Evolutionary conservation across 2,797 vertebrate genomes (phyloP).

Genomic region (Sebastes minor): DNA sequence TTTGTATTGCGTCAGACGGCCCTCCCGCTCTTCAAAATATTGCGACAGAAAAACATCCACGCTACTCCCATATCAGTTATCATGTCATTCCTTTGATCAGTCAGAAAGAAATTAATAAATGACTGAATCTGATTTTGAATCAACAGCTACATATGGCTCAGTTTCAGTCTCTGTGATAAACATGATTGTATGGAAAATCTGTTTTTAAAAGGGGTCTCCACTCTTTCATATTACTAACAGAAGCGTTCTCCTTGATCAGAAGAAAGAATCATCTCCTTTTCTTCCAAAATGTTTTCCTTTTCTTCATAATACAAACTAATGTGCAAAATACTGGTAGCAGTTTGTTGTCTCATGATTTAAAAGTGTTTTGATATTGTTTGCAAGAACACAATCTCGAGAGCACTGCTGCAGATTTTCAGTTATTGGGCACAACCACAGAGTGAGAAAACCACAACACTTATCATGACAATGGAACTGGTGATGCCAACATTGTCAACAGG

Average conservation of each 20-base stretch:
- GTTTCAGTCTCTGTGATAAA: background rate
- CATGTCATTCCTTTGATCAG: background rate
- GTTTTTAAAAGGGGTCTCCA: background rate
- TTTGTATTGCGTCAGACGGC: background rate
- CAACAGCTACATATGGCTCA: background rate
- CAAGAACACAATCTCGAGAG: background rate
- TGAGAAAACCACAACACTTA: too few species aligned
- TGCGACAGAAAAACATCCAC: background rate
- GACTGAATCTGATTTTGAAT: background rate
- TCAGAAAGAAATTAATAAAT: background rate
- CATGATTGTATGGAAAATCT: background rate
- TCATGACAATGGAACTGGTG: too few species aligned
- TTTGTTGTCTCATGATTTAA: background rate
- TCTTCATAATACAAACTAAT: too few species aligned
- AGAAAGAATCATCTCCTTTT: background rate
- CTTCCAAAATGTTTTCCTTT: too few species aligned
- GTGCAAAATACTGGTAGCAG: too few species aligned
- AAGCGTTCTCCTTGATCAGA: background rate
- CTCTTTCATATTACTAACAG: constrained; percentile 2
- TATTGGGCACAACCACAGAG: too few species aligned
- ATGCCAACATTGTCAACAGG: too few species aligned
- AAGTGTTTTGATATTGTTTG: background rate
- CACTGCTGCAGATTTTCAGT: too few species aligned
- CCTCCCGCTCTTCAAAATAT: background rate
- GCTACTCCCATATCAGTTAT: background rate